These are phyloP conservation scores for Gastracanthus pulcherrimus DNA, from an alignment of 2,888 invertebrate genomes.

Conservation along the genomic window DNA sequence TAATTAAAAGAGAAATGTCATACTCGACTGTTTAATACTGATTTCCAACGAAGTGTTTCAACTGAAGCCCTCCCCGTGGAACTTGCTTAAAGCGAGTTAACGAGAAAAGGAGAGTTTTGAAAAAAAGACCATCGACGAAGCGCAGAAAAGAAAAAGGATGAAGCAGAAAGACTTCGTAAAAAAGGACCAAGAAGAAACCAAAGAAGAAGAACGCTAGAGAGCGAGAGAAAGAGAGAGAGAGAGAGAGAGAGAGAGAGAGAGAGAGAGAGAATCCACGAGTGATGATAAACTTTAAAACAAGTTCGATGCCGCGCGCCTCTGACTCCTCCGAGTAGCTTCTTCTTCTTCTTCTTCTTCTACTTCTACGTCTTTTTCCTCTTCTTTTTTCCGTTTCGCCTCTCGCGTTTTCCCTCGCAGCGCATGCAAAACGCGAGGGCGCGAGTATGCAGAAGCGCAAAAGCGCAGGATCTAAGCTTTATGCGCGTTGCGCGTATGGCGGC, in stretches of 20 bases:
- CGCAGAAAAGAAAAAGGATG: constrained; percentile 7
- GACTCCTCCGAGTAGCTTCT: not conserved
- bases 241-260: constrained; percentile 17
- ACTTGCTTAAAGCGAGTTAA: constrained; percentile 47
- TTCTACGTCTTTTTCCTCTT: no score
- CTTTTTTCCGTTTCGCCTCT: not conserved
- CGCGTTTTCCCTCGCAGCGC: not conserved
- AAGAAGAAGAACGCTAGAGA: constrained; percentile 15
- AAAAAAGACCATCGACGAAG: constrained; percentile 7
- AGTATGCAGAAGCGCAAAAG: no score
- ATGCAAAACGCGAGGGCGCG: not conserved
- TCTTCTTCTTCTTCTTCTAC: not conserved
- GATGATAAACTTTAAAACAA: constrained; percentile 74
- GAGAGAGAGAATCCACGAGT: constrained; percentile 57
- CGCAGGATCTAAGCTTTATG: not conserved
- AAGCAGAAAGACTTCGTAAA: not conserved
- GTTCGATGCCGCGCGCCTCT: constrained; percentile 62
- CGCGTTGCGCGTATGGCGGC: not conserved
- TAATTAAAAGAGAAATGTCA: not conserved
- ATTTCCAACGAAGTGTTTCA: constrained; percentile 28
- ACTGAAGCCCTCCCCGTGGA: not conserved
- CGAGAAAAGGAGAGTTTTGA: constrained; percentile 41
- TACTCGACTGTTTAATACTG: constrained; percentile 8
- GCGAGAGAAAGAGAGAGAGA: constrained; percentile 47
- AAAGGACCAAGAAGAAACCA: not conserved